Evolutionary conservation across 2,797 vertebrate genomes (phyloP).

Genomic region (Oreochromis mossambicus): DNA sequence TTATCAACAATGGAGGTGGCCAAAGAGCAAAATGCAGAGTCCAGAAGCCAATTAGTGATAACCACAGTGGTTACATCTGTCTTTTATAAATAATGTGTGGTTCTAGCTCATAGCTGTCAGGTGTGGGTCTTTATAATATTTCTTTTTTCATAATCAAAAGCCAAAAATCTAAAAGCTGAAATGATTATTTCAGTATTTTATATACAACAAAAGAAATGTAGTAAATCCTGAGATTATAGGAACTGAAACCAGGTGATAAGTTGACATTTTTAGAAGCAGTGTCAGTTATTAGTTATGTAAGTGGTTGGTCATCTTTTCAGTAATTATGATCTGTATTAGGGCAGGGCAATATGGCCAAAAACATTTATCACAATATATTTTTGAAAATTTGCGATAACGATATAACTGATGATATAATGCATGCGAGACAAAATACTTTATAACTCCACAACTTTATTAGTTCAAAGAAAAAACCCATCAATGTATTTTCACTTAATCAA

Average conservation of each 20-base stretch:
- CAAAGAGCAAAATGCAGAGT: not conserved
- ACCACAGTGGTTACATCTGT: not conserved
- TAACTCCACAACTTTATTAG: no score
- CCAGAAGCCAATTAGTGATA: not conserved
- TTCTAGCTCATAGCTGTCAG: not conserved
- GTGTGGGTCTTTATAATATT: not conserved
- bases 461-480: no score
- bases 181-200: not conserved
- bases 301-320: not conserved
- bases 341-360: accelerated
- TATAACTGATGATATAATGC: no score
- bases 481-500: no score
- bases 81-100: not conserved
- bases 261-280: no score
- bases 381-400: no score
- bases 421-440: no score
- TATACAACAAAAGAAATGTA: not conserved
- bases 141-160: not conserved
- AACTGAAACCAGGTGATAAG: not conserved
- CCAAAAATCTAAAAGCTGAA: not conserved
- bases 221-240: not conserved
- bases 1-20: accelerated
- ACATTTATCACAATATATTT: not conserved
- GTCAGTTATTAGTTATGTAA: not conserved
- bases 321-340: not conserved